A percentile compares a stretch with the other conserved stretches of the same genome.
phyloP scores from a whole-genome alignment of 2,113 vertebrate species.

The Cyanocitta stelleri region DNA sequence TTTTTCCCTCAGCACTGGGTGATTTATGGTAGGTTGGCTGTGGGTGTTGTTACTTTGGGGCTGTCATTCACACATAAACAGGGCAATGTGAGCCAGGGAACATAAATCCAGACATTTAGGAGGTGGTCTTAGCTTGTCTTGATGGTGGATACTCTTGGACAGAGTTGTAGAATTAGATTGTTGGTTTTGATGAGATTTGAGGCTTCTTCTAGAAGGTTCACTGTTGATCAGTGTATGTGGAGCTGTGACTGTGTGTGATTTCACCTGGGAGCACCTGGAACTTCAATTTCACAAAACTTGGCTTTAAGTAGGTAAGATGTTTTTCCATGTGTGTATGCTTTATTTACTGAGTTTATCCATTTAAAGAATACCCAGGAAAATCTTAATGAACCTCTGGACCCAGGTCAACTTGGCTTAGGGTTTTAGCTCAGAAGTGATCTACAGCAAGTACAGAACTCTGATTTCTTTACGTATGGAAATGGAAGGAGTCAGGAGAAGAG shows the following conservation, averaged over 20 bases:
- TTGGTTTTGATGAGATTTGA: not conserved
- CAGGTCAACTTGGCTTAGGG: not conserved
- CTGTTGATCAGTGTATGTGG: not conserved
- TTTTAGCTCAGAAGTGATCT: not conserved
- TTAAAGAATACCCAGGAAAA: not conserved
- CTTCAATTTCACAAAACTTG: not conserved
- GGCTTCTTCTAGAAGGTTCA: not conserved
- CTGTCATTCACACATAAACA: not conserved
- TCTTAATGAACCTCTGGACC: not conserved
- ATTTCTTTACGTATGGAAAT: not conserved
- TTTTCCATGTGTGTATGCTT: not conserved
- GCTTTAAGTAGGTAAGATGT: not conserved
- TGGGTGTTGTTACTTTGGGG: not conserved
- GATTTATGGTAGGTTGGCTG: not conserved
- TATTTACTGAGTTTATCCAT: not conserved
- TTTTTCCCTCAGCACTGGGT: not conserved
- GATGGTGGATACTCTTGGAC: not conserved
- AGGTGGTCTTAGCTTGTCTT: not conserved
- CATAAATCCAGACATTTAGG: not conserved
- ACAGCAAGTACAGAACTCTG: not conserved
- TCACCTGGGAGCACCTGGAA: not conserved
- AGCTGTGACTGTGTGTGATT: not conserved
- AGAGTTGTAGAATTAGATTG: not conserved
- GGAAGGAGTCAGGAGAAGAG: not conserved
- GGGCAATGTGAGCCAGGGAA: not conserved